Percentiles rank a stretch among this genome's conserved stretches.
Evolutionary conservation across 2,888 invertebrate species (phyloP).

Genomic region (Pegoplata infirma): DNA sequence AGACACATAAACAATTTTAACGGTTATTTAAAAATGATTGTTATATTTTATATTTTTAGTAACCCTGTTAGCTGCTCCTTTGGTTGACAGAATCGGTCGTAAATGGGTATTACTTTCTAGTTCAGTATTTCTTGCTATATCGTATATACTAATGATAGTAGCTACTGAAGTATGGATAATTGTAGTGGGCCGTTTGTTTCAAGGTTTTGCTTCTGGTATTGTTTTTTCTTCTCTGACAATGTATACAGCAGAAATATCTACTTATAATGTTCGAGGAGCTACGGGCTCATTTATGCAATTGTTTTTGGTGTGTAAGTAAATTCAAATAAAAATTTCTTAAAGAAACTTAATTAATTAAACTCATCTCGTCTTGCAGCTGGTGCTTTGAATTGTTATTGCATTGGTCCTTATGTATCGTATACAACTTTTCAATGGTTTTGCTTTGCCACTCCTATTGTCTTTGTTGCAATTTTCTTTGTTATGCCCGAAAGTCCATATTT

Average conservation of each 20-base stretch:
- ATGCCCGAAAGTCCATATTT: conserved; percentile 92
- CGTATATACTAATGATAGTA: conserved; percentile 80
- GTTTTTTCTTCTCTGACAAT: conserved; percentile 88
- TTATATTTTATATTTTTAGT: no score
- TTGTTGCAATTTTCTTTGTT: conserved; percentile 82
- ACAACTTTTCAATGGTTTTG: conserved; percentile 83
- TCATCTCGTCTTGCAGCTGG: conserved; percentile 81
- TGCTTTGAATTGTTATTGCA: conserved; percentile 83
- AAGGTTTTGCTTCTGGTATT: conserved; percentile 83
- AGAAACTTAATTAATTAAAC: no score
- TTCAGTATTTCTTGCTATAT: conserved; percentile 82
- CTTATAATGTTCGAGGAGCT: conserved; percentile 88
- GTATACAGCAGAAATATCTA: conserved; percentile 92
- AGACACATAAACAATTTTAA: no score
- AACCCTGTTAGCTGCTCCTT: conserved; percentile 84
- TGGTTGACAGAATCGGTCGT: conserved; percentile 83
- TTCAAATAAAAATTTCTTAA: no score
- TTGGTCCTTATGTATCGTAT: conserved; percentile 87
- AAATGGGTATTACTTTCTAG: conserved; percentile 84
- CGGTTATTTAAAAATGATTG: no score
- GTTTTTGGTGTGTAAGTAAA: conserved; percentile 81
- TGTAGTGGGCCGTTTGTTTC: conserved; percentile 78
- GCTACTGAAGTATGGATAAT: conserved; percentile 78
- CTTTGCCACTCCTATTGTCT: conserved; percentile 81
- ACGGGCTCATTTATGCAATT: conserved; percentile 89